These are phyloP conservation scores for Probaryconus sp. DNA, from an alignment of 1,140 invertebrate genomes.

Conservation along the genomic window DNA sequence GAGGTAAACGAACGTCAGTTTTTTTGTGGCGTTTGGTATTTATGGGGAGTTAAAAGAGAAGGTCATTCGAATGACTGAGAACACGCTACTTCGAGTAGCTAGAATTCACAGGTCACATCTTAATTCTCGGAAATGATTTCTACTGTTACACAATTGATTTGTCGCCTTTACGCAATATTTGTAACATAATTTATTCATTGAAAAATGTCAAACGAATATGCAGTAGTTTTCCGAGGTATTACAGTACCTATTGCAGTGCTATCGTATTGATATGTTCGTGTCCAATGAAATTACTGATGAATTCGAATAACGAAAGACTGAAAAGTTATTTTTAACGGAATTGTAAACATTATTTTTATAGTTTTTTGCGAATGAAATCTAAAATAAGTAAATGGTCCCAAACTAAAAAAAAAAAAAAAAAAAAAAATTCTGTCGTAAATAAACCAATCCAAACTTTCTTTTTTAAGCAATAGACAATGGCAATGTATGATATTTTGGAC, in stretches of 20 bases:
- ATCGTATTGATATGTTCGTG: constrained; percentile 15
- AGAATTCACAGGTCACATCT: constrained; percentile 23
- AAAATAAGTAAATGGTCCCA: no score
- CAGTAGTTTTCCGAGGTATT: constrained; percentile 16
- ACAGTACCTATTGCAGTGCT: constrained; percentile 25
- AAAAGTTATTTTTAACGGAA: constrained; percentile 45
- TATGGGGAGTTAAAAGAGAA: not conserved
- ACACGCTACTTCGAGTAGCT: not conserved
- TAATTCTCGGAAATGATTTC: constrained; percentile 13
- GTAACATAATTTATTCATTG: no score
- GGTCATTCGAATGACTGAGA: constrained; percentile 18
- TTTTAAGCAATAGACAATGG: no score
- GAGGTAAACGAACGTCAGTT: constrained; percentile 18
- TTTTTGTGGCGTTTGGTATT: constrained; percentile 6
- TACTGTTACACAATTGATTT: not conserved
- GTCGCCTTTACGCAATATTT: no score
- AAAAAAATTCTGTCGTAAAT: no score
- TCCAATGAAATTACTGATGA: constrained; percentile 9
- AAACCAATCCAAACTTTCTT: no score
- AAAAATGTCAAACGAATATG: constrained; percentile 10
- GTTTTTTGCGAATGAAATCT: constrained; percentile 23
- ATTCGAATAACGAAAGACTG: constrained; percentile 44
- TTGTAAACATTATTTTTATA: constrained; percentile 35
- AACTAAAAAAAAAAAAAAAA: no score
- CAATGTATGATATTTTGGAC: no score